Base-by-base conservation (phyloP, 2,113 vertebrate species). In the Austrofundulus limnaeus region DNA sequence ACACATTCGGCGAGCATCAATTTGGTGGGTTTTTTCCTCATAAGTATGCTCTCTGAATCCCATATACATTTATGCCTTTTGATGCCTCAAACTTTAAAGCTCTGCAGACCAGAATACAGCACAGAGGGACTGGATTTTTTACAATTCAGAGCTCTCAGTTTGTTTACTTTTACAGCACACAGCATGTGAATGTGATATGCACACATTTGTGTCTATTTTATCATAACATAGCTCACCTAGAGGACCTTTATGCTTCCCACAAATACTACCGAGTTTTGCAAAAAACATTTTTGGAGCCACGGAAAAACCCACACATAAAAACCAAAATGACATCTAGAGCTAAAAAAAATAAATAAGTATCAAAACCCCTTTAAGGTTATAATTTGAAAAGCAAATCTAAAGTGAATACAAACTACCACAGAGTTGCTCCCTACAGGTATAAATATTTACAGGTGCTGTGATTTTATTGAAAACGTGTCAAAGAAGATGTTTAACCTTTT, bases 121-220 rank as follows among this genome's bases (percentile, higher is more conserved):
- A 16, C 5, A 43, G 60, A 55, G 7, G 65, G 49, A 61, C 38
- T 4, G 25, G 66, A 72, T 50, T 54, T 50, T 54, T 61, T 57
- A 28, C 34, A 46, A 83, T 62, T 81, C 69, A 31, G n/a, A 66
- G 64, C 65, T 73, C 52, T 17, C 16, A 71, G 62, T 57, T 65
- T 79, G 62, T 72, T 74, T 78, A 54, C 57, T 70, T n/a, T 60
- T 52, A 57, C 48, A 13, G 48, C 58, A 51, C 51, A 60, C 16
- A 51, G 65, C 45, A 55, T 42, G 69, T 53, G 74, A 72, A 84
- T 84, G 71, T 67, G 71, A 82, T 84, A 71, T 66, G 71, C 70
- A 77, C 66, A 75, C 62, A 78, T 86, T 83, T 78, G 72, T 66
- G 80, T 81, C 65, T 69, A 57, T 77, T 78, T 69, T 74, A 63